phyloP scores from a whole-genome alignment of 2,797 vertebrate genomes.

The Natrix natrix region DNA sequence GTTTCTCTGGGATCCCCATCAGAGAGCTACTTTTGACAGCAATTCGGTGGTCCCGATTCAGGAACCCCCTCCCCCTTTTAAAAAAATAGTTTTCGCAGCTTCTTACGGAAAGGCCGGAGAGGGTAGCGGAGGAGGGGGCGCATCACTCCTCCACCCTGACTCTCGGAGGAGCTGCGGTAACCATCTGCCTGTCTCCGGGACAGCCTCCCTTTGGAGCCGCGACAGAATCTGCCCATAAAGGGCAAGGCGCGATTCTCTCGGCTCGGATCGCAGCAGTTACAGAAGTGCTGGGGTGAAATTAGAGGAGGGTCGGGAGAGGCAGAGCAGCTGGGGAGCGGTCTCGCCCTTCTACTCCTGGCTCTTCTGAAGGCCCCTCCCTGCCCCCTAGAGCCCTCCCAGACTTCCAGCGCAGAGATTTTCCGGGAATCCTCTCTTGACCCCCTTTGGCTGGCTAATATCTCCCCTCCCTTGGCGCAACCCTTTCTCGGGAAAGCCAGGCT shows the following conservation, averaged over 20 bases:
- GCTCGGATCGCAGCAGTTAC: conserved; percentile 66
- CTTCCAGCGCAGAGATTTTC: conserved; percentile 62
- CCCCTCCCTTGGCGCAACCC: no score
- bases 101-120: not conserved
- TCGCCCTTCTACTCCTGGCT: conserved; percentile 62
- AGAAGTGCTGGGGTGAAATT: conserved; percentile 50
- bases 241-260: conserved; percentile 65
- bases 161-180: not conserved
- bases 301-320: conserved; percentile 47
- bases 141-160: conserved; percentile 6
- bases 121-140: not conserved
- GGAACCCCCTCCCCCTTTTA: not conserved
- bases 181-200: conserved; percentile 37
- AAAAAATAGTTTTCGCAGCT: not conserved
- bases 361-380: conserved; percentile 59
- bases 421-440: conserved; percentile 62
- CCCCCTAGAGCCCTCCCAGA: conserved; percentile 55
- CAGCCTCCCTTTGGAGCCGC: conserved; percentile 44
- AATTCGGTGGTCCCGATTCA: not conserved
- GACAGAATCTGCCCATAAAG: conserved; percentile 50
- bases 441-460: not conserved
- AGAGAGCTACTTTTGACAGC: not conserved
- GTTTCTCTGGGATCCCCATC: not conserved
- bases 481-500: not conserved
- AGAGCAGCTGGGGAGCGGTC: conserved; percentile 40